Conservation (phyloP, 2,888 invertebrate species). For the Galerucella nymphaeae region DNA sequence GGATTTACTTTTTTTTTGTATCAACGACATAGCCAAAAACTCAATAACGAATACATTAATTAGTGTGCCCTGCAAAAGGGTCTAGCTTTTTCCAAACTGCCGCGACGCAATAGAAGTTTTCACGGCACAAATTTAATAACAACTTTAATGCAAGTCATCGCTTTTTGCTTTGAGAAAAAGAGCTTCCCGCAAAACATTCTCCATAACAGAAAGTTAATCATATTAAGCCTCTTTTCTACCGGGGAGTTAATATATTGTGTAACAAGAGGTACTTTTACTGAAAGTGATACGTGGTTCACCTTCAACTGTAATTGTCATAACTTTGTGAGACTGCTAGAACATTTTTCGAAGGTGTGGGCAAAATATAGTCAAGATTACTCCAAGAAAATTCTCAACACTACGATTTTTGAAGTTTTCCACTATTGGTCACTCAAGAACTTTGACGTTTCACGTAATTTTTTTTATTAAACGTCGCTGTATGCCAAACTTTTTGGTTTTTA, state of each 20-base stretch:
- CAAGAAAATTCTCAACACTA: no score
- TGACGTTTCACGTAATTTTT: no score
- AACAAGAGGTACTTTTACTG: background rate
- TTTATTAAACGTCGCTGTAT: no score
- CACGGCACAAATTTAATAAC: conserved; percentile 39
- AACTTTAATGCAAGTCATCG: conserved; percentile 42
- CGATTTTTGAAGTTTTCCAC: no score
- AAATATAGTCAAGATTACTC: no score
- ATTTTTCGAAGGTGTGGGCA: no score
- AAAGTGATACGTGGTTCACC: background rate
- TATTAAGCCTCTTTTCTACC: conserved; percentile 25
- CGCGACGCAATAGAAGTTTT: conserved; percentile 9
- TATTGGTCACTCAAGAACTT: no score
- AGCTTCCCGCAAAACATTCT: background rate
- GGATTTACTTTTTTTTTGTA: no score
- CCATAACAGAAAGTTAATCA: conserved; percentile 29
- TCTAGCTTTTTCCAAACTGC: conserved; percentile 24
- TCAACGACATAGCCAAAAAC: conserved; percentile 12
- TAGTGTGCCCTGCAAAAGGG: conserved; percentile 17
- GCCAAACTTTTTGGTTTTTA: no score
- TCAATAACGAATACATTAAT: conserved; percentile 32
- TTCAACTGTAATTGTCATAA: no score
- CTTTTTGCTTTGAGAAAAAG: conserved; percentile 25
- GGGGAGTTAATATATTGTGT: conserved; percentile 23
- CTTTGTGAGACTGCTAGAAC: no score